Conservation (phyloP, 2,888 invertebrate genomes). For the Anarsia innoxiella region DNA sequence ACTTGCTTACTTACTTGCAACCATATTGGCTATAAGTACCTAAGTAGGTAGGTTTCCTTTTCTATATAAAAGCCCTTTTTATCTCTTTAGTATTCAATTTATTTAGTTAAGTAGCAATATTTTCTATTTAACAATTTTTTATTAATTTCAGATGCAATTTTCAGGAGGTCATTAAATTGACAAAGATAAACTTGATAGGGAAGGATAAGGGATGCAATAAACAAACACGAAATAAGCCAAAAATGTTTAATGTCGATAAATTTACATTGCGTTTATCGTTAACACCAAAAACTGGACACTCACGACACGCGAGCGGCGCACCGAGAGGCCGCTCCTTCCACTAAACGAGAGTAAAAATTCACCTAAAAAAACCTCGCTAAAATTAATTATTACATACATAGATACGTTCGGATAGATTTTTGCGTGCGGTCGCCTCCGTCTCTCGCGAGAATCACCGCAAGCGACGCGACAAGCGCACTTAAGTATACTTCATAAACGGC, state of each 20-base stretch:
- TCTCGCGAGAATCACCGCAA: not conserved
- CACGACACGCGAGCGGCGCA: slow-evolving; percentile 55
- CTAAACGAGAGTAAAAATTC: slow-evolving; percentile 69
- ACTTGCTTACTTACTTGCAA: too few species aligned
- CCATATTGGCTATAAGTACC: too few species aligned
- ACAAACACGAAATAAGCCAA: slow-evolving; percentile 73
- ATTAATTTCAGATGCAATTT: too few species aligned
- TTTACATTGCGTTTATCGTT: slow-evolving; percentile 68
- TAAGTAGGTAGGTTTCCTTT: too few species aligned
- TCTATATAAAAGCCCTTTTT: too few species aligned
- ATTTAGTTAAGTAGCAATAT: too few species aligned
- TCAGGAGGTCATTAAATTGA: too few species aligned
- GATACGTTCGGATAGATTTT: slow-evolving; percentile 48
- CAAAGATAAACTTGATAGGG: too few species aligned
- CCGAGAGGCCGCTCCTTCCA: slow-evolving; percentile 70
- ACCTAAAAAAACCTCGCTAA: slow-evolving; percentile 66
- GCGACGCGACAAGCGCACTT: slow-evolving; percentile 10
- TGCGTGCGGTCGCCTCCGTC: slow-evolving; percentile 22
- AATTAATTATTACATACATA: slow-evolving; percentile 55
- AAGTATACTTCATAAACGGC: slow-evolving; percentile 10
- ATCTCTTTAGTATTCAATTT: too few species aligned
- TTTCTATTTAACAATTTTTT: too few species aligned
- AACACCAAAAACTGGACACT: slow-evolving; percentile 65
- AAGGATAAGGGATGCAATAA: too few species aligned
- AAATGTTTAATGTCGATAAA: slow-evolving; percentile 74